phyloP scores from a whole-genome alignment of 2,113 vertebrate species.

The Dipodomys merriami region DNA sequence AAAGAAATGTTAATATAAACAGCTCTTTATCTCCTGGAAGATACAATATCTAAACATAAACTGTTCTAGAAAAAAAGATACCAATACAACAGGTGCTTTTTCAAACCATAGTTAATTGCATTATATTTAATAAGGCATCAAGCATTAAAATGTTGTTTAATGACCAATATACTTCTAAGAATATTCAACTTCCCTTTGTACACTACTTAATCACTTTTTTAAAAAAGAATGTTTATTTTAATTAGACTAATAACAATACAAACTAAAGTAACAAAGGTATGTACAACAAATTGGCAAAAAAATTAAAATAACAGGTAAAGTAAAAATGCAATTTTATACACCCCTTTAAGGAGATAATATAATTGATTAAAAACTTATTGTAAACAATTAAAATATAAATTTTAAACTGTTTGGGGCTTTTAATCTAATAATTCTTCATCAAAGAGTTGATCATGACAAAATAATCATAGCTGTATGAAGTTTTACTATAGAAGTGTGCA shows the following conservation, averaged over 20 bases:
- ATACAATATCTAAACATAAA: slow-evolving; percentile 43
- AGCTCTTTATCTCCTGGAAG: slow-evolving; percentile 57
- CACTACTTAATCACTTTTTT: neutral
- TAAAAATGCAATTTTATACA: slow-evolving; percentile 32
- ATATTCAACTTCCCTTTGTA: neutral
- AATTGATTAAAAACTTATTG: slow-evolving; percentile 20
- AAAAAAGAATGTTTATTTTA: slow-evolving; percentile 17
- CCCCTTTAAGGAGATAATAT: neutral
- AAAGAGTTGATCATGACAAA: slow-evolving; percentile 48
- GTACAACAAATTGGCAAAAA: slow-evolving; percentile 8
- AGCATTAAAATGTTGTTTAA: slow-evolving; percentile 44
- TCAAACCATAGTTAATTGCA: slow-evolving; percentile 36
- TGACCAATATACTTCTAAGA: slow-evolving; percentile 46
- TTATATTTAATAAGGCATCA: slow-evolving; percentile 26
- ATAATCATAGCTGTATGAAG: slow-evolving; percentile 24
- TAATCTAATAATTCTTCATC: slow-evolving; percentile 23
- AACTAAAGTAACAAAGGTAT: slow-evolving; percentile 32
- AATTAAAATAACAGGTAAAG: neutral
- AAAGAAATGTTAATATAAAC: slow-evolving; percentile 68
- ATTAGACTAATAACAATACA: slow-evolving; percentile 15
- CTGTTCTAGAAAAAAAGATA: slow-evolving; percentile 50
- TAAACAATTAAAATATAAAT: neutral
- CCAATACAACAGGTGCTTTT: slow-evolving; percentile 20
- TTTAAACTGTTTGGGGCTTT: neutral
- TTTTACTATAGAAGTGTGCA: neutral